A percentile compares a stretch with the other conserved stretches of the same genome.
Conservation (phyloP, 2,888 invertebrate genomes). For the Microctonus brassicae region DNA sequence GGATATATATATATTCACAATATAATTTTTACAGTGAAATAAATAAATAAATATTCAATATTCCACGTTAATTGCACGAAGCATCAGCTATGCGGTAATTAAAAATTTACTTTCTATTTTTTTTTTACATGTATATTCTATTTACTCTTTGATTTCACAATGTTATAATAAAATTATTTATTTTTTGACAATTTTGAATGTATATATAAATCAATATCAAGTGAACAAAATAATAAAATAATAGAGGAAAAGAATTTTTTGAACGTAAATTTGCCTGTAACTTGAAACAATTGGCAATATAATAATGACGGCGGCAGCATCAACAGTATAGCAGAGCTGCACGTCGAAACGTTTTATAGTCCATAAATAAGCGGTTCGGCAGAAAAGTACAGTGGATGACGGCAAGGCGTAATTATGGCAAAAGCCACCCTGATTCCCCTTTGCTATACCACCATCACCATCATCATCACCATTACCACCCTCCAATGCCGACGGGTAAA, state of each 20-base stretch:
- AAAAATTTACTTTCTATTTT: too few relatives aligned
- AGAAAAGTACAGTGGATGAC: slow-evolving; percentile 21
- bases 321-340: slow-evolving; percentile 7
- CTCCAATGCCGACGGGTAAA: slow-evolving; percentile 13
- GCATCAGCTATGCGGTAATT: too few relatives aligned
- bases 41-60: neutral
- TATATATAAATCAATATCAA: neutral
- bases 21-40: neutral
- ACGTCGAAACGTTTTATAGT: slow-evolving; percentile 42
- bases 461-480: neutral
- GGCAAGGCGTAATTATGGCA: slow-evolving; percentile 37
- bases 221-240: neutral
- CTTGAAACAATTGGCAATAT: slow-evolving; percentile 23
- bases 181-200: too few relatives aligned
- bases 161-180: too few relatives aligned
- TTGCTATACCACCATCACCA: neutral
- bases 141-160: too few relatives aligned
- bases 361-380: slow-evolving; percentile 43
- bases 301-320: neutral
- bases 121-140: too few relatives aligned
- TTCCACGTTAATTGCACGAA: neutral
- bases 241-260: neutral
- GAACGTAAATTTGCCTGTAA: neutral
- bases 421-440: neutral
- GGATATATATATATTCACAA: neutral